Evolutionary conservation across 2,113 vertebrate species (phyloP), one percentile per base, ranked within the genome.

Genomic region (Pelecanus crispus): DNA sequence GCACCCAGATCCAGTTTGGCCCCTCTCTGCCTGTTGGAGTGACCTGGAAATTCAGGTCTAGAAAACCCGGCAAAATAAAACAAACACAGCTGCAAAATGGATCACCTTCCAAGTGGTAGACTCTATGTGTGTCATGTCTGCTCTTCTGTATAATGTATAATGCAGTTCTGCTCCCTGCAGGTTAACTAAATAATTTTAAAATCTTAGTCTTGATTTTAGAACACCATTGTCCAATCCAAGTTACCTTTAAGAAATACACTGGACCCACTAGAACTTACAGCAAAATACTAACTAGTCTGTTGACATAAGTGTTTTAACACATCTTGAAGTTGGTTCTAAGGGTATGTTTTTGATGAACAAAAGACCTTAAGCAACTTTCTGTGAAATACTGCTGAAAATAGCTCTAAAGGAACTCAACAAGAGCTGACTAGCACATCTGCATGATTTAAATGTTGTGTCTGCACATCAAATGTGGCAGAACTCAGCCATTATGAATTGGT

Each of bases 121-220:
- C 8, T 74, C 20, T 36, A 31, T 2, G 3, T 2, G 0, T 18
- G 9, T 56, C 1, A 3, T 32, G 4, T 32, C 40, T 81, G 13
- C 20, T 62, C 10, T 79, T 44, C 15, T 10, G 74, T 15, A 34
- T 73, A n/a, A n/a, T 52, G 17, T 47, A 36, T 62, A n/a, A 53
- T 25, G 5, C 2, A 52, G 19, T 32, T 84, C 36, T 52, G 17
- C 21, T 67, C 21, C 8, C 8, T 24, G 9, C 7, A n/a, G 5
- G 9, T 79, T 61, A 87, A 68, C 26, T 52, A 13, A 81, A 71
- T 22, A 47, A 47, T 44, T 68, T 86, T 8, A 19, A 81, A 81
- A 65, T 44, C 13, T 4, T 62, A 56, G 7, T 34, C 36, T 59
- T 66, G 17, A 44, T 73, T 82, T 88, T 61, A 19, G 56, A 85